These are phyloP conservation scores for Darevskia mixta DNA, from an alignment of 2,797 vertebrate species.

Conservation along the genomic window DNA sequence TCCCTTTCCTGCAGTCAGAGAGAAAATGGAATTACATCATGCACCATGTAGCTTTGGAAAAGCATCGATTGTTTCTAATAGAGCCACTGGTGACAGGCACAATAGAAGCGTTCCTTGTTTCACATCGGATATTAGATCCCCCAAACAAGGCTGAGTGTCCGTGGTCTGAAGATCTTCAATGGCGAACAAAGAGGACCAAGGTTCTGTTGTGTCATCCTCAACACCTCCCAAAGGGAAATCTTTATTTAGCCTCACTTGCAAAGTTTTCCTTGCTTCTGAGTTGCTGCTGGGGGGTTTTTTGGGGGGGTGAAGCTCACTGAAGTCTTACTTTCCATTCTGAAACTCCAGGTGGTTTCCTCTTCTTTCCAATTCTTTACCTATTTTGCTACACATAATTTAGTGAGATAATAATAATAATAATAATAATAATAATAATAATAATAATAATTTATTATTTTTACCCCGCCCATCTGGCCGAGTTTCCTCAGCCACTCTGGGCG, in stretches of 20 bases:
- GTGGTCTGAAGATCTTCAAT: slow-evolving; percentile 81
- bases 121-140: slow-evolving; percentile 86
- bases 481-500: too few relatives aligned
- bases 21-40: slow-evolving; percentile 89
- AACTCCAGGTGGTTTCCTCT: neutral
- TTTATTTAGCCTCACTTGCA: slow-evolving; percentile 84
- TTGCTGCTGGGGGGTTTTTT: neutral
- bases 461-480: too few relatives aligned
- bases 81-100: slow-evolving; percentile 84
- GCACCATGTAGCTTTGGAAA: slow-evolving; percentile 84
- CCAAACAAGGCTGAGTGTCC: slow-evolving; percentile 82
- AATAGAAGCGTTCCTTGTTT: slow-evolving; percentile 85
- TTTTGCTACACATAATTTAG: neutral
- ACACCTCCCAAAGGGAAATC: slow-evolving; percentile 83
- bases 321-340: slow-evolving; percentile 21
- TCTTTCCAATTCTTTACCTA: neutral
- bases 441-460: too few relatives aligned
- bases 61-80: slow-evolving; percentile 85
- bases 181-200: slow-evolving; percentile 85
- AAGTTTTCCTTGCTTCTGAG: slow-evolving; percentile 23
- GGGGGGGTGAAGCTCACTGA: neutral
- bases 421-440: too few relatives aligned
- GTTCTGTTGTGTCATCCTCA: slow-evolving; percentile 83
- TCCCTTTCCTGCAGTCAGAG: slow-evolving; percentile 85
- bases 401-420: neutral